Evolutionary conservation across 2,113 vertebrate species (phyloP), one percentile per base, ranked within the genome.

Genomic region (Bubo scandiacus): DNA sequence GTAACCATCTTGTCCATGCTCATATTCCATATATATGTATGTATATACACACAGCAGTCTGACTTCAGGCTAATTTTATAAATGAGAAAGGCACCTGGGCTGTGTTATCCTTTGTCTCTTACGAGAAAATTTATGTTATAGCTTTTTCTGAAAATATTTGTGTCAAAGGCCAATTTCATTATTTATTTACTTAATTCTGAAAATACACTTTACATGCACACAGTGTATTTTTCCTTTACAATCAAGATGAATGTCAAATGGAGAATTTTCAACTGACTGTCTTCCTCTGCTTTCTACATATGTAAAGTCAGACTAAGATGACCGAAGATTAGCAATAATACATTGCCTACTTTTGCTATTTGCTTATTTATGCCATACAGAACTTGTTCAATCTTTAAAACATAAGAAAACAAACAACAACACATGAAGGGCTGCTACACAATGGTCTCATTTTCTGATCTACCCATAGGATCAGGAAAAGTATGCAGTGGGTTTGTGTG

Each of bases 401-500:
- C 15, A 8, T 12, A 89, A 12, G 66, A 73, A 75, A 96, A 68
- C 40, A 84, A 91, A 81, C 15, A 36, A 12, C n/a, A 90, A 17
- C 49, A 72, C 63, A 45, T 45, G 47, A 92, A 81, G 42, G 38
- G 16, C n/a, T 80, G 27, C 57, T 54, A 47, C 29, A 94, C 70
- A 96, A 81, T 17, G 71, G 47, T 72, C 43, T 94, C 68, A 77
- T 97, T 97, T 96, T 95, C 58, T 38, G 20, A 78, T 83, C 54
- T 91, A 45, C 34, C 29, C 36, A 47, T 7, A 92, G 79, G 65
- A 91, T 54, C 74, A 82, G 81, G 66, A 91, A 89, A 95, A 86
- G 47, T n/a, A 58, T 47, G 59, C 67, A 55, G 30, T 9, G 36
- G 17, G 49, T 29, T 86, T 81, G 17, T 59, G 47, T 62, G 40